phyloP scores from a whole-genome alignment of 2,113 vertebrate species.

The Scomber scombrus region DNA sequence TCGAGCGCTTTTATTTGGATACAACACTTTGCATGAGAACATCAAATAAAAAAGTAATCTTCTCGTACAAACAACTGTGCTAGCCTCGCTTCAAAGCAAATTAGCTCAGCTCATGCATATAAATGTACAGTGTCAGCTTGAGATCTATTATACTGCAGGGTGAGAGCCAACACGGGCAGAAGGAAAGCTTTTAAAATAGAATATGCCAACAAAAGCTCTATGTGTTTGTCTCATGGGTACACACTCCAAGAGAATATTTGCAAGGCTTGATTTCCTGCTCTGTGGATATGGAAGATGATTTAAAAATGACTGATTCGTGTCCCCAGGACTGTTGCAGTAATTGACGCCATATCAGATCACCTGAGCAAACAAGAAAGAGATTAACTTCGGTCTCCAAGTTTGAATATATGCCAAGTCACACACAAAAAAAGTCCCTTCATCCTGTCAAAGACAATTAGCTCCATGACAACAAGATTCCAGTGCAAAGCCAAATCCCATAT shows the following conservation, averaged over 20 bases:
- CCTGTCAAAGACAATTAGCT: background rate
- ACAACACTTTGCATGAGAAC: constrained; percentile 29
- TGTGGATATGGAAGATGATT: background rate
- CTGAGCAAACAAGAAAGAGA: background rate
- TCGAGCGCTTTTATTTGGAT: constrained; percentile 9
- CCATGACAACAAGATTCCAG: background rate
- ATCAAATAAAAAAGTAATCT: constrained; percentile 27
- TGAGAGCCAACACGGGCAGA: background rate
- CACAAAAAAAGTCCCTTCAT: background rate
- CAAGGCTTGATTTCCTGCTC: background rate
- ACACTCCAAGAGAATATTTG: constrained; percentile 8
- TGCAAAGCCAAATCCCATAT: no score
- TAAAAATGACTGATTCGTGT: background rate
- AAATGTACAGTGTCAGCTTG: constrained; percentile 26
- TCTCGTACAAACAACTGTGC: constrained; percentile 26
- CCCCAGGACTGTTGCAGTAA: constrained; percentile 1
- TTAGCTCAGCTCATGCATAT: constrained; percentile 47
- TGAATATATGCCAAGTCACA: background rate
- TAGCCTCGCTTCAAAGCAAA: constrained; percentile 11
- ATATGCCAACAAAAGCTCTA: constrained; percentile 26
- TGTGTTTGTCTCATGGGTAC: constrained; percentile 3
- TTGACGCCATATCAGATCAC: background rate
- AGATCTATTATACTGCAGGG: constrained; percentile 25
- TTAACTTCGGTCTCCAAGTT: background rate
- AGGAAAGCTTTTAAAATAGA: constrained; percentile 21